Base-by-base conservation (phyloP, 2,113 vertebrate genomes). In the Oceanodroma tethys region DNA sequence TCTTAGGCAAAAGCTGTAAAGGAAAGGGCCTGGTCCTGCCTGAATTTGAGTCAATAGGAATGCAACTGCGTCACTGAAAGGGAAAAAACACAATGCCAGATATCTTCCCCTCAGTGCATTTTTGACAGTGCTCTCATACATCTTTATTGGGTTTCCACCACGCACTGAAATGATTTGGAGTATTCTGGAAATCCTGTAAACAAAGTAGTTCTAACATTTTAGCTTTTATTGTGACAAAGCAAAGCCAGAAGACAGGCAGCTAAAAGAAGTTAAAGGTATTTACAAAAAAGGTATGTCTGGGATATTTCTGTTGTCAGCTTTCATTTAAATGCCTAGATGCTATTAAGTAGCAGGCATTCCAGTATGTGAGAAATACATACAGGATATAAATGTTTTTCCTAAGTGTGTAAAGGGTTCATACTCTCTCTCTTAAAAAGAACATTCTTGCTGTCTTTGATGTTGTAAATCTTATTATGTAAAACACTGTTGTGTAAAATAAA, bases 381-480 rank as follows among this genome's bases (percentile, higher is more conserved):
- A 83, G 79, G 63, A 91, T 90, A 90, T 19, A 75, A 88, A 83
- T 82, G 84, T 86, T 96, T 86, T 82, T 83, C 53, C 89, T 72
- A 96, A 90, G 88, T 59, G 3, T 92, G 67, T 86, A 95, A 96
- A 78, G 81, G 78, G 89, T 86, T 96, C 96, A 85, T 89, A 82
- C 30, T 80, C 75, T 59, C 48, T 90, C 79, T 94, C 62, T 89
- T 75, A 92, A 90, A 94, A 96, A 83, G 75, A 94, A 76, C 66
- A 93, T 81, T 85, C 73, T 75, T 87, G 81, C 62, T 52, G 52
- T 91, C 95, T 97, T 96, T 95, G 89, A 97, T 97, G 89, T 85
- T 88, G 78, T 74, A 96, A 95, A 96, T 96, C 95, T 90, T 90
- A 88, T 96, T 95, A 97, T 66, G 63, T 88, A 97, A 94, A 97